phyloP scores from a whole-genome alignment of 2,888 invertebrate genomes.

The Scaptomyza tumidula region DNA sequence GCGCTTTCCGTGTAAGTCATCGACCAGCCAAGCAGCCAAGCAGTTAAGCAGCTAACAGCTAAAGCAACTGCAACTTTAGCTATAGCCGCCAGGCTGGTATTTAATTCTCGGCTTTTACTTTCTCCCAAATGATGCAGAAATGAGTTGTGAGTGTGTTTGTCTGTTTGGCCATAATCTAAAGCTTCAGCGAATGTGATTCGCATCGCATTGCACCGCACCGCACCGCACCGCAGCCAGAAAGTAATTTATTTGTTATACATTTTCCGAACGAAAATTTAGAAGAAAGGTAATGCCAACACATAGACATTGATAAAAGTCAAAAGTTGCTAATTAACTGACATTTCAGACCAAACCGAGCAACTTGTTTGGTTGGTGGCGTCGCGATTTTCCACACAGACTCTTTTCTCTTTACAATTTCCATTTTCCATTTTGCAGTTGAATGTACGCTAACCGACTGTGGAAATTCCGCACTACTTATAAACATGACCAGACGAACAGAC shows the following conservation, averaged over 20 bases:
- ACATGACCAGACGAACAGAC: constrained; percentile 47
- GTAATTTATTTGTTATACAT: constrained; percentile 57
- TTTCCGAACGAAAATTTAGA: constrained; percentile 59
- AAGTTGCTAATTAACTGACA: constrained; percentile 72
- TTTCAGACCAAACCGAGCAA: constrained; percentile 44
- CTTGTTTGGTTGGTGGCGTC: constrained; percentile 50
- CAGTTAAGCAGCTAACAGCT: constrained; percentile 14
- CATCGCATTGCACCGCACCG: constrained; percentile 20
- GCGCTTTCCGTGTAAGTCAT: constrained; percentile 66
- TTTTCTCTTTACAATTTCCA: constrained; percentile 59
- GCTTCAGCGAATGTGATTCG: constrained; percentile 34
- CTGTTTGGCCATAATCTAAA: constrained; percentile 41
- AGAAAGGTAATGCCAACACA: constrained; percentile 63
- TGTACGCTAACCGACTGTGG: constrained; percentile 71
- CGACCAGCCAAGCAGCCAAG: constrained; percentile 60
- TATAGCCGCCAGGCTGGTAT: constrained; percentile 46
- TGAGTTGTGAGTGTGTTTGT: constrained; percentile 18
- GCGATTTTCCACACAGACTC: constrained; percentile 51
- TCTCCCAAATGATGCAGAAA: constrained; percentile 77
- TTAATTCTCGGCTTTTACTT: constrained; percentile 82
- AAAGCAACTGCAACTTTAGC: constrained; percentile 15
- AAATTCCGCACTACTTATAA: constrained; percentile 78
- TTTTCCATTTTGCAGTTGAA: constrained; percentile 69
- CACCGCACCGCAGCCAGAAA: constrained; percentile 10
- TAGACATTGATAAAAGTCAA: constrained; percentile 50